These are phyloP conservation scores for Umimayanthus chanpuru DNA, from an alignment of 92 coral and sea anemone genomes.

Conservation along the genomic window DNA sequence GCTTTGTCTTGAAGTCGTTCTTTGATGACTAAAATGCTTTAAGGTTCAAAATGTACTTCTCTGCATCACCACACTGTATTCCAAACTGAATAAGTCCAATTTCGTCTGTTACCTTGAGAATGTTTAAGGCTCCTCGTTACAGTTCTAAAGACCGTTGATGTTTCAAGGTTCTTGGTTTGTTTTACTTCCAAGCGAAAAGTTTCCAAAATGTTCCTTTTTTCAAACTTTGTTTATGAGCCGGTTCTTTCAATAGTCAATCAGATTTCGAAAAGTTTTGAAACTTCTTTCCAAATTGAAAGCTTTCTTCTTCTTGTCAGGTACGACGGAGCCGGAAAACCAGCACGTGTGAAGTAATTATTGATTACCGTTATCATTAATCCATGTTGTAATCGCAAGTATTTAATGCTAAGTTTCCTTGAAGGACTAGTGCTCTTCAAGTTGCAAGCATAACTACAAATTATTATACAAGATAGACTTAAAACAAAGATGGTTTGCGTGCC, in stretches of 20 bases:
- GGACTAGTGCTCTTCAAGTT: not conserved
- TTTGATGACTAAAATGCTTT: too few species aligned
- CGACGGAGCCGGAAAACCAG: not conserved
- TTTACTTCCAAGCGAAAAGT: not conserved
- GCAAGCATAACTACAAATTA: not conserved
- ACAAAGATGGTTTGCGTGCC: not conserved
- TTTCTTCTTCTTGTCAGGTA: not conserved
- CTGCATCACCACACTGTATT: not conserved
- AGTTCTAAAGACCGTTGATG: too few species aligned
- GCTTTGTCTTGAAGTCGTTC: not conserved
- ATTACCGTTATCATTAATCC: not conserved
- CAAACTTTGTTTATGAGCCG: not conserved
- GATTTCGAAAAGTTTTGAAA: too few species aligned
- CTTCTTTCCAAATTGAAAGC: not conserved
- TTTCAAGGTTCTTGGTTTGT: not conserved
- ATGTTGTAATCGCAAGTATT: not conserved
- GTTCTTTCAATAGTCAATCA: not conserved
- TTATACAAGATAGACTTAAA: not conserved
- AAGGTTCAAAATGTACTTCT: not conserved
- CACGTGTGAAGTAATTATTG: not conserved
- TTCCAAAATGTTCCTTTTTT: not conserved
- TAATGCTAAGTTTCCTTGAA: not conserved
- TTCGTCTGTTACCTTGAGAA: too few species aligned
- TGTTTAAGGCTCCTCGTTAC: not conserved
- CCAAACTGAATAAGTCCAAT: too few species aligned